Conservation (phyloP, 2,797 vertebrate species). For the Clamator glandarius region DNA sequence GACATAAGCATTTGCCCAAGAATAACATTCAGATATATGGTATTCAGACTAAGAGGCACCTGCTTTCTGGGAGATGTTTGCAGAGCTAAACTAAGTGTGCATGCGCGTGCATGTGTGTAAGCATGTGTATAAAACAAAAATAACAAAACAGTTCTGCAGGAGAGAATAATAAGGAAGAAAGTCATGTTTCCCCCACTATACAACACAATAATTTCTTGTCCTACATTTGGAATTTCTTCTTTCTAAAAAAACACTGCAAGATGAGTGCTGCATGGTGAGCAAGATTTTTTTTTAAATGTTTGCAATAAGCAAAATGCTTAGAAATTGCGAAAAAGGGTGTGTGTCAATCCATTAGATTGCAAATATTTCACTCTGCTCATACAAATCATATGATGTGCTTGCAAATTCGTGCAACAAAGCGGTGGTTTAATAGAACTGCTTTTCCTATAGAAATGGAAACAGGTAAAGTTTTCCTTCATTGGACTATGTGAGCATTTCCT, state of each 20-base stretch:
- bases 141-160: not conserved
- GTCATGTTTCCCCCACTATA: not conserved
- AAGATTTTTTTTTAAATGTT: not conserved
- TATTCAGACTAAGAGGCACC: not conserved
- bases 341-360: not conserved
- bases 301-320: slow-evolving; percentile 22
- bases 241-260: not conserved
- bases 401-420: slow-evolving; percentile 53
- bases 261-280: not conserved
- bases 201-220: not conserved
- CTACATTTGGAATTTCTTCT: not conserved
- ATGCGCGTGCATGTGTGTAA: accelerated
- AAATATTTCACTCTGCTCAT: slow-evolving; percentile 47
- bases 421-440: slow-evolving; percentile 41
- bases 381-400: slow-evolving; percentile 30
- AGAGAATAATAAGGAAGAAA: not conserved
- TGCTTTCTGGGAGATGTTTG: not conserved
- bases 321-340: slow-evolving; percentile 31
- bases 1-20: slow-evolving; percentile 36
- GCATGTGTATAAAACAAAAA: not conserved
- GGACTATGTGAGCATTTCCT: slow-evolving; percentile 51
- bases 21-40: slow-evolving; percentile 1
- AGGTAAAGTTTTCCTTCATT: slow-evolving; percentile 47
- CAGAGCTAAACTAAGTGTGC: not conserved
- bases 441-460: slow-evolving; percentile 54